Conservation (phyloP, 2,888 invertebrate genomes). For the Eupithecia exiguata region DNA sequence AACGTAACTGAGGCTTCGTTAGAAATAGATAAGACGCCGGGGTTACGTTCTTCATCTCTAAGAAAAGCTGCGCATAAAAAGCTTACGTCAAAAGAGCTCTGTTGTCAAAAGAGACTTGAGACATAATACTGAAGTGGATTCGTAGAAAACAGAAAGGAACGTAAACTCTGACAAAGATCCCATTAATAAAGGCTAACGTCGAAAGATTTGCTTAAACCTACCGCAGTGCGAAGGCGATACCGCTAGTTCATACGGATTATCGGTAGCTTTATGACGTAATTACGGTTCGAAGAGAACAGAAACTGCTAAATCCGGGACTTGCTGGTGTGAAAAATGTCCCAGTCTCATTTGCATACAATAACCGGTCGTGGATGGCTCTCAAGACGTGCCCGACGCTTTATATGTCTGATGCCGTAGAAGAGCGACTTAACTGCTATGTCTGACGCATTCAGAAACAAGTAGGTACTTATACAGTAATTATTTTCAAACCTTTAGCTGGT, state of each 20-base stretch:
- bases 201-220: slow-evolving; percentile 21
- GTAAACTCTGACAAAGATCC: background rate
- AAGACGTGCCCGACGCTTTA: slow-evolving; percentile 52
- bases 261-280: slow-evolving; percentile 32
- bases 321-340: slow-evolving; percentile 65
- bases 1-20: background rate
- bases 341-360: slow-evolving; percentile 78
- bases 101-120: background rate
- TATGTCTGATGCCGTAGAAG: slow-evolving; percentile 13
- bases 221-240: slow-evolving; percentile 27
- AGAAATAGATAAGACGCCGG: background rate
- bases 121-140: background rate
- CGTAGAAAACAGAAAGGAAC: background rate
- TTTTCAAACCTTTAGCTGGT: background rate
- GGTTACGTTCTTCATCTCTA: too few species aligned
- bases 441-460: slow-evolving; percentile 4
- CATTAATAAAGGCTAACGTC: slow-evolving; percentile 6
- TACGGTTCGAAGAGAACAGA: slow-evolving; percentile 34
- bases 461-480: background rate
- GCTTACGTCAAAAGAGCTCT: too few species aligned
- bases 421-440: background rate
- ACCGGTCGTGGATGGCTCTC: slow-evolving; percentile 67
- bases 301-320: slow-evolving; percentile 36
- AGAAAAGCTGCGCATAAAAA: too few species aligned
- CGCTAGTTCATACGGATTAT: slow-evolving; percentile 27